A percentile compares a stretch with the other conserved stretches of the same genome.
Conservation (phyloP, 1,140 invertebrate species). For the honey bee (Apis mellifera) region Amel_HAv3.1 CM009935.2:8451001-8451500, state of each 20-base stretch:
- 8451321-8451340: neutral
- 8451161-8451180: neutral
- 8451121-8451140: conserved; percentile 10
- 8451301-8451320: conserved; percentile 9
- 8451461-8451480: conserved; percentile 47
- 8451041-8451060: neutral
- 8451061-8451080: neutral
- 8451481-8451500: conserved; percentile 48
- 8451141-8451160: neutral
- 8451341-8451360: neutral
- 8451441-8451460: conserved; percentile 41
- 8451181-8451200: neutral
- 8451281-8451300: neutral
- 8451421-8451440: neutral
- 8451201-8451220: neutral
- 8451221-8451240: neutral
- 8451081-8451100: neutral
- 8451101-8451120: conserved; percentile 38
- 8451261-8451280: conserved; percentile 31
- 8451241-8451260: conserved; percentile 8
- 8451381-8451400: neutral
- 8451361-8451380: neutral
- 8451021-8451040: neutral
- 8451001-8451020: neutral
- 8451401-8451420: neutral